Evolutionary conservation across 2,113 vertebrate genomes (phyloP).

Genomic region (Halcyon malimbica): DNA sequence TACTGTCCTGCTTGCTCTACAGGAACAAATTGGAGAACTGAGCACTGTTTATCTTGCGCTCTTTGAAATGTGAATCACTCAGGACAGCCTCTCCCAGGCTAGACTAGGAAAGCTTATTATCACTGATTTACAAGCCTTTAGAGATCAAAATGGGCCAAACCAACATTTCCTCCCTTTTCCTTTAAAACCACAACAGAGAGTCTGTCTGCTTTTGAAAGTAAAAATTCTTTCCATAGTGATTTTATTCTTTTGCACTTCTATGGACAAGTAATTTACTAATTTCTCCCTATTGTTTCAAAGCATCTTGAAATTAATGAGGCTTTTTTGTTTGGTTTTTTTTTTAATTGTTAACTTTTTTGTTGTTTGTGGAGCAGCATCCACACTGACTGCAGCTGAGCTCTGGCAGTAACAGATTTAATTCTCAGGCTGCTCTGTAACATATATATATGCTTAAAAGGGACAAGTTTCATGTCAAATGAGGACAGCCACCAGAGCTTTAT

Average conservation of each 20-base stretch:
- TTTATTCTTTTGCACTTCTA: slow-evolving; percentile 49
- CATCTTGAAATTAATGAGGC: not conserved
- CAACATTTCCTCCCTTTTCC: slow-evolving; percentile 57
- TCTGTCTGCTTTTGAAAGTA: slow-evolving; percentile 54
- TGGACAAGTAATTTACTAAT: slow-evolving; percentile 35
- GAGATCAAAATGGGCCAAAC: slow-evolving; percentile 67
- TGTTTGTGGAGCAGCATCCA: not conserved
- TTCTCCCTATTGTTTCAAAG: slow-evolving; percentile 19
- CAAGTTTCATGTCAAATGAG: not conserved
- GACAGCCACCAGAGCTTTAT: not conserved
- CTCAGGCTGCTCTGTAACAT: fast-evolving
- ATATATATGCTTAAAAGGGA: not conserved
- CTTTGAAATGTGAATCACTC: slow-evolving; percentile 68
- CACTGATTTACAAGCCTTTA: slow-evolving; percentile 68
- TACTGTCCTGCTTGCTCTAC: not conserved
- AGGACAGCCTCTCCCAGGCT: slow-evolving; percentile 51
- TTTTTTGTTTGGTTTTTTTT: not conserved
- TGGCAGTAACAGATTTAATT: not conserved
- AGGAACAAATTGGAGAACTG: not conserved
- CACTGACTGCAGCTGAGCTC: not conserved
- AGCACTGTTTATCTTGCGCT: slow-evolving; percentile 29
- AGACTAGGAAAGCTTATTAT: slow-evolving; percentile 60
- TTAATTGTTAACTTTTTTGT: not conserved
- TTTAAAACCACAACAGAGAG: slow-evolving; percentile 60
- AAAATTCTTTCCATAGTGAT: slow-evolving; percentile 63